Percentiles rank a stretch among this genome's conserved stretches.
phyloP scores from a whole-genome alignment of 2,797 vertebrate genomes.

The Girardinus metallicus region DNA sequence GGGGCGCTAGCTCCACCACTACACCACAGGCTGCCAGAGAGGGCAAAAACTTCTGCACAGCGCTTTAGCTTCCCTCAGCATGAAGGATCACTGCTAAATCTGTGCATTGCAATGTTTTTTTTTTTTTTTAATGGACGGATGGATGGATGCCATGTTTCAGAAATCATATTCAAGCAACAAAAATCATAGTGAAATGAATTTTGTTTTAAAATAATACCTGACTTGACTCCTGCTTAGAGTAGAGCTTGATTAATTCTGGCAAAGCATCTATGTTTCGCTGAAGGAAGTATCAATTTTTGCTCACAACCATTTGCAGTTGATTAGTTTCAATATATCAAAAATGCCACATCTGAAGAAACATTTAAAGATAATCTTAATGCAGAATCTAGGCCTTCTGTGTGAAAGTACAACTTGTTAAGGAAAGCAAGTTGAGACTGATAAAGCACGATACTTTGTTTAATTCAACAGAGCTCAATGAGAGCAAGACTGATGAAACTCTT shows the following conservation, averaged over 20 bases:
- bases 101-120: not conserved
- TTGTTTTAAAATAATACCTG: not conserved
- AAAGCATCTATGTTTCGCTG: not conserved
- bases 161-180: not conserved
- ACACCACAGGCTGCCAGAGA: not conserved
- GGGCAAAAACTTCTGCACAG: not conserved
- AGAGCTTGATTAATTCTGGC: conserved; percentile 6
- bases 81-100: not conserved
- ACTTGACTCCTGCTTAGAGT: not conserved
- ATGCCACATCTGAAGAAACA: conserved; percentile 1
- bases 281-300: not conserved
- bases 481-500: not conserved
- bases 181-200: not conserved
- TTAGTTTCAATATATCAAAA: conserved; percentile 4
- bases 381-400: not conserved
- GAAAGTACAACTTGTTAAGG: not conserved
- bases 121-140: not conserved
- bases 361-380: not conserved
- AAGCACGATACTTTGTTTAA: not conserved
- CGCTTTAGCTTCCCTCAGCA: not conserved
- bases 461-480: not conserved
- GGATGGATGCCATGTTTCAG: not conserved
- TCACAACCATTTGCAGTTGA: not conserved
- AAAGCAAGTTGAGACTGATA: not conserved
- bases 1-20: not conserved